Evolutionary conservation across 1,140 invertebrate genomes (phyloP), one percentile per base, ranked within the genome.

Genomic region (Pseudomyrmex pallidus): DNA sequence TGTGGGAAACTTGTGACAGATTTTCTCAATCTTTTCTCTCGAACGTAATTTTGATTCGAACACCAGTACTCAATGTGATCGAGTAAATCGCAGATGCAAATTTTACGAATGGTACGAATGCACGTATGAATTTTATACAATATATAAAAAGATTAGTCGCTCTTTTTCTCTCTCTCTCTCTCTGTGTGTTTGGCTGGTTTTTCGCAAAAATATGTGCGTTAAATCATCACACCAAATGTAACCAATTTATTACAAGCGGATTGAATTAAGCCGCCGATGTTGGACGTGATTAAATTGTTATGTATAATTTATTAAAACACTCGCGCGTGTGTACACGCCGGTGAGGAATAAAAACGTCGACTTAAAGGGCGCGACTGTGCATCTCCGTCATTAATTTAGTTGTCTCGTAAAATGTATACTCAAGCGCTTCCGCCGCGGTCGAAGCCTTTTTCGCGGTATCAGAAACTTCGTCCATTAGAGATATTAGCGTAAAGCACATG

Each of bases 401-500:
- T 5, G 54, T 44, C 5, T n/a, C 44, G 66, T 25, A 52, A 78
- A 78, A 68, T 22, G 15, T 52, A 68, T 25, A 52, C 52, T 12
- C 20, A 35, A 68, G 35, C 35, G 74, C 35, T 22, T 1, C 64
- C 74, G 1, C 7, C 35, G 35, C 35, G 35, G 44, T 54, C 48
- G 52, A 63, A 59, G 50, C 5, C 44, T 80, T 72, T 78, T 80
- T 72, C 56, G 20, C 46, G 44, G 61, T 80, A 80, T 80, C 44
- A 72, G 66, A 50, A 80, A 80, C 66, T 80, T 80, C 52, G n/a
- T 54, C 54, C 66, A 80, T 80, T 80, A 80, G 52, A 35, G 52
- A 20, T 15, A 80, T 80, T 72, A 80, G 66, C 66, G 72, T 80
- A 72, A 80, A 80, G 66, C 15, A 5, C 44, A 46, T 17, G 52